Evolutionary conservation across 2,888 invertebrate genomes (phyloP).

Genomic region (Lamellibrachia columna): DNA sequence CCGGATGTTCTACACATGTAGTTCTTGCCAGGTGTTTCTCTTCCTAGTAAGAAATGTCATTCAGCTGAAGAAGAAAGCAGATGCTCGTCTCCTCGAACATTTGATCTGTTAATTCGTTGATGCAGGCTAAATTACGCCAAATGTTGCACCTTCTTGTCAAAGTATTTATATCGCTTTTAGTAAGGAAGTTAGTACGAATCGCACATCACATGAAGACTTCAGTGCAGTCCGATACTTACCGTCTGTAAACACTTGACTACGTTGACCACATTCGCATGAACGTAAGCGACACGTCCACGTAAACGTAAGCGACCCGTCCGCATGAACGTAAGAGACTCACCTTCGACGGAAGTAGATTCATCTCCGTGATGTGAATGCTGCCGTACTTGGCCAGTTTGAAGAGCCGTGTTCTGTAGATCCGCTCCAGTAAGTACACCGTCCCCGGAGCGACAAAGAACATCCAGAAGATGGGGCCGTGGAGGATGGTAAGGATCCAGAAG

Average conservation of each 20-base stretch:
- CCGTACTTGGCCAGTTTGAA: slow-evolving; percentile 68
- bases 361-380: slow-evolving; percentile 89
- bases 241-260: not conserved
- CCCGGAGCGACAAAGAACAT: slow-evolving; percentile 92
- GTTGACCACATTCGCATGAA: not conserved
- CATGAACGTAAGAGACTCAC: slow-evolving; percentile 67
- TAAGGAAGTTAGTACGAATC: not conserved
- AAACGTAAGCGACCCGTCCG: too few relatives aligned
- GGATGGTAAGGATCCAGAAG: slow-evolving; percentile 83
- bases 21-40: not conserved
- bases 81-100: not conserved
- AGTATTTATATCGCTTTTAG: not conserved
- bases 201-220: not conserved
- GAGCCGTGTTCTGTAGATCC: slow-evolving; percentile 30
- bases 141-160: not conserved
- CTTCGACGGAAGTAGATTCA: slow-evolving; percentile 84
- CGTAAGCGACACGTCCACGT: too few relatives aligned
- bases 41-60: not conserved
- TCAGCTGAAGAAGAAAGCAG: not conserved
- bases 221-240: too few relatives aligned
- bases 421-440: slow-evolving; percentile 79
- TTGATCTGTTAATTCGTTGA: not conserved
- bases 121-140: not conserved
- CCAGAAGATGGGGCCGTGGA: slow-evolving; percentile 94
- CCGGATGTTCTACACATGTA: not conserved